These are phyloP conservation scores for Drosophila murphyi DNA, from an alignment of 1,140 invertebrate species.

Conservation along the genomic window DNA sequence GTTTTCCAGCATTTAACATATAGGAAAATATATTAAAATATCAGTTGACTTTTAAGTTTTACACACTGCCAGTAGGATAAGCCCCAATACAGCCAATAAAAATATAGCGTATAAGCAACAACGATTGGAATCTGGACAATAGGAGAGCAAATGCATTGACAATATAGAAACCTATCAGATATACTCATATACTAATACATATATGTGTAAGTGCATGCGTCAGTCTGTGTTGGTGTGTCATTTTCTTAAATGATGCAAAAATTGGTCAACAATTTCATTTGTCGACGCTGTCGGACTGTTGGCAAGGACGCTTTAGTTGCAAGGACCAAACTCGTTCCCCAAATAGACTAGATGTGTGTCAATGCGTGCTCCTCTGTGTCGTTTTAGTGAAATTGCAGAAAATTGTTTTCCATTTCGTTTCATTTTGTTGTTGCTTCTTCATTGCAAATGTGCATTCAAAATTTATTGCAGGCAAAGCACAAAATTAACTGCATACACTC, in stretches of 20 bases:
- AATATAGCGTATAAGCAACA: conserved; percentile 14
- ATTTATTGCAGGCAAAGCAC: conserved; percentile 78
- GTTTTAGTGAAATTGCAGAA: conserved; percentile 79
- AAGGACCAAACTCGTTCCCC: not conserved
- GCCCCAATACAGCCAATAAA: too few relatives aligned
- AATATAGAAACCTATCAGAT: conserved; percentile 44
- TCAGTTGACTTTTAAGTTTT: too few relatives aligned
- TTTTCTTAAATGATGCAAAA: conserved; percentile 75
- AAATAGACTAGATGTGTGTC: conserved; percentile 57
- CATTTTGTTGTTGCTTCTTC: conserved; percentile 62
- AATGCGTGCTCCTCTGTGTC: conserved; percentile 53
- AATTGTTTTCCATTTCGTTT: conserved; percentile 80
- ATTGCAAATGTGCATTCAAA: conserved; percentile 80
- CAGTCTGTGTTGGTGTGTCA: conserved; percentile 4
- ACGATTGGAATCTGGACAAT: conserved; percentile 47
- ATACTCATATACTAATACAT: conserved; percentile 26
- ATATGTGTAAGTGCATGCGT: conserved; percentile 5
- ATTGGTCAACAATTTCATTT: conserved; percentile 77
- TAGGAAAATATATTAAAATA: not conserved
- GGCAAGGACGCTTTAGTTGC: conserved; percentile 68
- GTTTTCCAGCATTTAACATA: not conserved
- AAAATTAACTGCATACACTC: conserved; percentile 72
- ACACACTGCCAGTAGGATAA: too few relatives aligned
- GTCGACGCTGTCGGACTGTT: conserved; percentile 35
- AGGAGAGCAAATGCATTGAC: conserved; percentile 43